phyloP scores from a whole-genome alignment of 2,797 vertebrate genomes.

The Acanthurus leucopareius region DNA sequence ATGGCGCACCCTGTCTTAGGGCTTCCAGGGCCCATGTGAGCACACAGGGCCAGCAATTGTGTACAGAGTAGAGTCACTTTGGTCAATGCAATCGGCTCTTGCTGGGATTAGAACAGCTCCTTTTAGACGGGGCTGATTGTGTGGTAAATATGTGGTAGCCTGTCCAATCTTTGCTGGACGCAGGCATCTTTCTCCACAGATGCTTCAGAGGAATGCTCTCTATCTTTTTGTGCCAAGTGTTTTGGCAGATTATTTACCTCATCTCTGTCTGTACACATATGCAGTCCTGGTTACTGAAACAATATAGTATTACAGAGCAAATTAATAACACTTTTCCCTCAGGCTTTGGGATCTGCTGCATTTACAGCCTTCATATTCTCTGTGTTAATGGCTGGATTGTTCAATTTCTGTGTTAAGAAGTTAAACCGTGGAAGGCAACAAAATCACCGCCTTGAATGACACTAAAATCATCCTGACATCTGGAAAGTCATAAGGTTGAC shows the following conservation, averaged over 20 bases:
- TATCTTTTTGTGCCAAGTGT: constrained; percentile 47
- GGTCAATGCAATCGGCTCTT: constrained; percentile 76
- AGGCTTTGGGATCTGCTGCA: constrained; percentile 3
- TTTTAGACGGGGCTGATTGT: constrained; percentile 79
- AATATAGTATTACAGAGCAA: constrained; percentile 16
- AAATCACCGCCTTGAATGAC: constrained; percentile 11
- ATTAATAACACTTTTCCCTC: constrained; percentile 26
- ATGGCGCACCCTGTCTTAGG: constrained; percentile 75
- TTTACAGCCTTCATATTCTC: constrained; percentile 9
- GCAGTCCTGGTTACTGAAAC: constrained; percentile 38
- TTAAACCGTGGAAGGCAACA: constrained; percentile 10
- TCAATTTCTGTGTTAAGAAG: not conserved
- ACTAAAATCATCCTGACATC: constrained; percentile 32
- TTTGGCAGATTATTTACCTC: constrained; percentile 43
- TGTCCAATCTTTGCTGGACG: constrained; percentile 75
- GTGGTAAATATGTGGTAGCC: constrained; percentile 70
- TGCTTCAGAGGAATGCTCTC: constrained; percentile 67
- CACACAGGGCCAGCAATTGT: constrained; percentile 76
- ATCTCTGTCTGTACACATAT: constrained; percentile 18
- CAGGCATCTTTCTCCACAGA: constrained; percentile 76
- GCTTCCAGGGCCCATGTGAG: constrained; percentile 66
- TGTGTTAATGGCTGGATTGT: not conserved
- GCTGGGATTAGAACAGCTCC: constrained; percentile 78
- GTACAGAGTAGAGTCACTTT: constrained; percentile 80
- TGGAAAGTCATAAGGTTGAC: constrained; percentile 39